Conservation (phyloP, 2,888 invertebrate species). For the Resseliella maxima region DNA sequence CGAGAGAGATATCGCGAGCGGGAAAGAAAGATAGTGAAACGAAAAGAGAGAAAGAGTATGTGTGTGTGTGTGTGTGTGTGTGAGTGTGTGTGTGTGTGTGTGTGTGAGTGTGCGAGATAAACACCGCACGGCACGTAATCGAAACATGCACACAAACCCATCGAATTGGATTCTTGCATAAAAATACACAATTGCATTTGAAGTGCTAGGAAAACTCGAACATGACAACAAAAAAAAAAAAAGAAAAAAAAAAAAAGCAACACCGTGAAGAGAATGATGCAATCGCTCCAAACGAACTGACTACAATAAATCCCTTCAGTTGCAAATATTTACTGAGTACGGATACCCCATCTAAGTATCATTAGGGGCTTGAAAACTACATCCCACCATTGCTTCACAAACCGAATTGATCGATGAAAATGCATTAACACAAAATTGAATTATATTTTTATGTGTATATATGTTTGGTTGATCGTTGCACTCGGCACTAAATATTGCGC, state of each 20-base stretch:
- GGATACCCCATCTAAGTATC: constrained; percentile 14
- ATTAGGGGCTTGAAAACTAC: not conserved
- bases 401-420: constrained; percentile 7
- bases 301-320: constrained; percentile 1
- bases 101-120: no score
- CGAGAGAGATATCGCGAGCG: no score
- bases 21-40: no score
- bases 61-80: no score
- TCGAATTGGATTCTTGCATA: constrained; percentile 23
- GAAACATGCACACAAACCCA: not conserved
- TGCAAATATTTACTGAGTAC: not conserved
- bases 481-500: not conserved
- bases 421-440: constrained; percentile 20
- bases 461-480: not conserved
- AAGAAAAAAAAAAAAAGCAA: not conserved
- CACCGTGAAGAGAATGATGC: not conserved
- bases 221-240: not conserved
- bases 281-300: not conserved
- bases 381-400: not conserved
- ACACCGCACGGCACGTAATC: not conserved
- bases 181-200: constrained; percentile 18
- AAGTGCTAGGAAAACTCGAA: not conserved
- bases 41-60: no score
- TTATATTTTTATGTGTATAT: constrained; percentile 18
- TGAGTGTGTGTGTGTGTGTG: no score